Percentiles rank a stretch among this genome's conserved stretches.
These are phyloP conservation scores for Crenichthys baileyi DNA, from an alignment of 2,797 vertebrate genomes.

Conservation along the genomic window DNA sequence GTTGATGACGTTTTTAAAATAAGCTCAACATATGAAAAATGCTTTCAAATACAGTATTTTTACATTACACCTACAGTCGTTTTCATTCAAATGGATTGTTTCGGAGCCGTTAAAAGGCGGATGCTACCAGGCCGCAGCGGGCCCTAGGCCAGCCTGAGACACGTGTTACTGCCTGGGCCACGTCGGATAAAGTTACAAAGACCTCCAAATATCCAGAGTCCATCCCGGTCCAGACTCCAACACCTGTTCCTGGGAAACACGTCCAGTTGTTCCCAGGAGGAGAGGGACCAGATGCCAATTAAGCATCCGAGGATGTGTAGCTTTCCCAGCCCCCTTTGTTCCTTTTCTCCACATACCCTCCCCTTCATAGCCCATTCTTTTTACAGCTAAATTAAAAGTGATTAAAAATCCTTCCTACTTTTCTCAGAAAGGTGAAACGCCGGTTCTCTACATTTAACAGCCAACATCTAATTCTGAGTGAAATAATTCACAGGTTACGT, in stretches of 20 bases:
- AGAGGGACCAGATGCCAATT: constrained; percentile 4
- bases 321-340: constrained; percentile 74
- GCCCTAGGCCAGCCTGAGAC: constrained; percentile 72
- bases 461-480: too few species aligned
- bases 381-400: too few species aligned
- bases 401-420: too few species aligned
- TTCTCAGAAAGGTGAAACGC: too few species aligned
- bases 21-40: neutral
- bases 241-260: constrained; percentile 37
- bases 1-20: neutral
- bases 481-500: constrained; percentile 53
- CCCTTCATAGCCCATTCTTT: neutral
- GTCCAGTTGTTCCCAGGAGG: constrained; percentile 32
- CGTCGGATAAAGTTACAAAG: constrained; percentile 76
- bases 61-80: too few species aligned
- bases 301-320: constrained; percentile 35
- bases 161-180: constrained; percentile 81
- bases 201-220: constrained; percentile 55
- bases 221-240: neutral
- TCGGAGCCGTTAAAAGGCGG: neutral
- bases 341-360: constrained; percentile 39
- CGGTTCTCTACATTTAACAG: neutral
- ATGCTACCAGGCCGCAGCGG: constrained; percentile 67
- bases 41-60: neutral
- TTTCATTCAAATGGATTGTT: neutral